phyloP scores from a whole-genome alignment of 2,797 vertebrate genomes.

The Gymnocypris eckloni region DNA sequence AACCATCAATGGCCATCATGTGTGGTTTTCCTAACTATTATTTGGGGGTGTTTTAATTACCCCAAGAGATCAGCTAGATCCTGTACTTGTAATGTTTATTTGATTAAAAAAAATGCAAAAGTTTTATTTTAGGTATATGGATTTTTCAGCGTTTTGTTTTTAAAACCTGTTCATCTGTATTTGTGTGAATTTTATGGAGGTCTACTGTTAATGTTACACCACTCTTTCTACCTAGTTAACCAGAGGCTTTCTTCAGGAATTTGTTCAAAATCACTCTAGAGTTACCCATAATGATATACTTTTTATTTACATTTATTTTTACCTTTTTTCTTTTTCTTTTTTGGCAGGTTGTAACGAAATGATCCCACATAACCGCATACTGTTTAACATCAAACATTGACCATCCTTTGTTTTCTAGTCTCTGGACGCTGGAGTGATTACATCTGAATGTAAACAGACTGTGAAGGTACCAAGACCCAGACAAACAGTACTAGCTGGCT shows the following conservation, averaged over 20 bases:
- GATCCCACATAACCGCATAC: background rate
- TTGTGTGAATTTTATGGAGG: background rate
- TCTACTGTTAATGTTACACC: slow-evolving; percentile 29
- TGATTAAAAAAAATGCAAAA: background rate
- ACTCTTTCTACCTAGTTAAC: slow-evolving; percentile 8
- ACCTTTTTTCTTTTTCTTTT: background rate
- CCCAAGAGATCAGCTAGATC: background rate
- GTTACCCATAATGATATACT: background rate
- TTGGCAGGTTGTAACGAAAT: background rate
- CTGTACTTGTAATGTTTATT: background rate
- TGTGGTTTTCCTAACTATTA: background rate
- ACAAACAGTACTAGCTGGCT: background rate
- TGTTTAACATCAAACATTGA: background rate
- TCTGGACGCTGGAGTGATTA: background rate
- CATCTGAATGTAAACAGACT: background rate
- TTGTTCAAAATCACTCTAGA: background rate
- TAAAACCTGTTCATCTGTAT: background rate
- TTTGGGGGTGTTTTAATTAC: background rate
- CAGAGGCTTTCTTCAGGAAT: slow-evolving; percentile 19
- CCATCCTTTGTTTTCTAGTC: background rate
- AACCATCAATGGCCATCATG: background rate
- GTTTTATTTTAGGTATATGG: too few species aligned
- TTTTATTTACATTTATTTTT: background rate
- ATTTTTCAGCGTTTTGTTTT: background rate
- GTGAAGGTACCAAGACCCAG: background rate